Evolutionary conservation across 1,140 invertebrate species (phyloP).

Genomic region (Xylocopa sonorina): DNA sequence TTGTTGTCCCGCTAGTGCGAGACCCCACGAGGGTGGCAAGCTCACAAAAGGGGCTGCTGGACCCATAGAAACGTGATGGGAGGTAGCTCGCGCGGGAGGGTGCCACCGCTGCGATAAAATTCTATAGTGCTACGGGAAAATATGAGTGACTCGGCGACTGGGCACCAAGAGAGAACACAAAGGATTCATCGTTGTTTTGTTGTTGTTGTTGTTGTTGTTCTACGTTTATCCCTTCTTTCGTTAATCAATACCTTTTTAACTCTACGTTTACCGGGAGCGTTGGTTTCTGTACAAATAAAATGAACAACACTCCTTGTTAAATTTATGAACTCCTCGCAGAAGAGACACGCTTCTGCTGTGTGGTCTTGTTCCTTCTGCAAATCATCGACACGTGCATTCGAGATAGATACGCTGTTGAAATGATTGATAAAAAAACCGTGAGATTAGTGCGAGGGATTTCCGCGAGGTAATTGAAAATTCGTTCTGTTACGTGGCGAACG

Average conservation of each 20-base stretch:
- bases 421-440: no score
- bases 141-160: slow-evolving; percentile 39
- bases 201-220: neutral
- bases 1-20: slow-evolving; percentile 58
- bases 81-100: slow-evolving; percentile 29
- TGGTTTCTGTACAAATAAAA: no score
- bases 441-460: neutral
- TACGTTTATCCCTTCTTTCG: neutral
- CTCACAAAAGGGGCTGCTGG: slow-evolving; percentile 52
- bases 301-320: no score
- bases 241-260: neutral
- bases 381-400: no score
- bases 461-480: slow-evolving; percentile 12
- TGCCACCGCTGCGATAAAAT: slow-evolving; percentile 31
- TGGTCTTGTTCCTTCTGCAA: no score
- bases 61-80: slow-evolving; percentile 56
- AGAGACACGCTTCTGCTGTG: no score
- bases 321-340: no score
- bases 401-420: no score
- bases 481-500: neutral
- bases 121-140: slow-evolving; percentile 37
- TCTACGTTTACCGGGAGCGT: neutral
- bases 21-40: slow-evolving; percentile 31
- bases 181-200: neutral
- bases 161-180: slow-evolving; percentile 7